Evolutionary conservation across 2,797 vertebrate genomes (phyloP).

Genomic region (Sebastes diaconus): DNA sequence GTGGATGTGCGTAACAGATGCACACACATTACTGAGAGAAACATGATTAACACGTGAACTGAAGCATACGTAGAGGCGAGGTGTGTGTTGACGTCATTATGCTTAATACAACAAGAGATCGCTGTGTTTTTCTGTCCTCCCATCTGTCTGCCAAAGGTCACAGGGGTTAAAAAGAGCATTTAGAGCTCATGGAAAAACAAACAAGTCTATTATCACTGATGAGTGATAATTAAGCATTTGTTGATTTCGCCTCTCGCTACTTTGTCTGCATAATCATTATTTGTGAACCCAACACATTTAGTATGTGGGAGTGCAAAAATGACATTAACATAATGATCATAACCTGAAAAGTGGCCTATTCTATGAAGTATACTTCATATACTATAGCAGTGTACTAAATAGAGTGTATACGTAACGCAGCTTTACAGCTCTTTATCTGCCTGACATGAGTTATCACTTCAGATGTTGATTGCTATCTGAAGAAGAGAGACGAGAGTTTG

Average conservation of each 20-base stretch:
- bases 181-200: constrained; percentile 50
- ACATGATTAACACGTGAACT: not conserved
- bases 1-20: not conserved
- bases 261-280: constrained; percentile 37
- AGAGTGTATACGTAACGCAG: constrained; percentile 10
- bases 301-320: constrained; percentile 46
- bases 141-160: constrained; percentile 51
- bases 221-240: constrained; percentile 46
- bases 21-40: not conserved
- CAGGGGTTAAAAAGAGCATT: constrained; percentile 52
- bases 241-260: constrained; percentile 30
- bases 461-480: constrained; percentile 28
- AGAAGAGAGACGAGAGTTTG: constrained; percentile 31
- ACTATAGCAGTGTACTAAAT: constrained; percentile 8
- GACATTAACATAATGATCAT: constrained; percentile 44
- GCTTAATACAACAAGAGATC: constrained; percentile 23
- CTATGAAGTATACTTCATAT: not conserved
- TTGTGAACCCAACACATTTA: constrained; percentile 33
- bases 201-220: constrained; percentile 52
- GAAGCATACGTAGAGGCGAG: not conserved
- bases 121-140: constrained; percentile 36
- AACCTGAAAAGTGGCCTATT: constrained; percentile 24
- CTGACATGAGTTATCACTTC: constrained; percentile 26
- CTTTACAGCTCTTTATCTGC: constrained; percentile 51
- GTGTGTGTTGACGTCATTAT: constrained; percentile 14